Base-by-base conservation (phyloP, 2,888 invertebrate species). In the Poecilus cupreus region DNA sequence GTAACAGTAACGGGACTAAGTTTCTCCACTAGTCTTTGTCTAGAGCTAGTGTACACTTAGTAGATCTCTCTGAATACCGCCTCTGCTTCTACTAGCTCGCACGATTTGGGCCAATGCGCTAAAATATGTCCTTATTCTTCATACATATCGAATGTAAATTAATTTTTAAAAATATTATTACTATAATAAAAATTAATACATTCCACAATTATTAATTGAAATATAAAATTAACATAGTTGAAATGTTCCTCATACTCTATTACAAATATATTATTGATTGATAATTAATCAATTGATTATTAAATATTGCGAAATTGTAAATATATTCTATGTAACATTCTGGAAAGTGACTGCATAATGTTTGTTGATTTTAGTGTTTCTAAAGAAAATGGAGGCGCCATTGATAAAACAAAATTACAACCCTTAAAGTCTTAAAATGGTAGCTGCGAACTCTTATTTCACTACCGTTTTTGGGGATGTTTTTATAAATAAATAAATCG, bases 141-240 rank as follows among this genome's bases (percentile, higher is more conserved):
- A 80, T 51, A 80, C 80, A 80, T 80, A 80, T 80, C 80, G 80
- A 72, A 72, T 78, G 60, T 46, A 78, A 32, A 78, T 79, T 68
- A 32, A 72, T 72, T 80, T 49, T 51, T 68, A 80, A 80, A n/a
- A 64, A 72, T 72, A 70, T 70, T 68, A 32, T 32, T 32, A 32
- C 32, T 32, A 79, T 79, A 49, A 78, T 64, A 68, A 80, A 70
- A 32, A 37, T 32, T 26, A 85, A 85, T 84, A 87, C 87, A 86
- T 87, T 88, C 87, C 88, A 88, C 86, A 85, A 86, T 86, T 87
- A 87, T 86, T 87, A 87, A 84, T 85, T 85, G 84, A 86, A 86
- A 85, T 46, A 80, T 72, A 72, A 80, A 46, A 70, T 51, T 70
- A 75, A 75, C 51, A 51, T 75, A 75, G 75, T 51, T 75, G 85